Conservation (phyloP, 2,888 invertebrate genomes). For the Neoitamus cyanurus region DNA sequence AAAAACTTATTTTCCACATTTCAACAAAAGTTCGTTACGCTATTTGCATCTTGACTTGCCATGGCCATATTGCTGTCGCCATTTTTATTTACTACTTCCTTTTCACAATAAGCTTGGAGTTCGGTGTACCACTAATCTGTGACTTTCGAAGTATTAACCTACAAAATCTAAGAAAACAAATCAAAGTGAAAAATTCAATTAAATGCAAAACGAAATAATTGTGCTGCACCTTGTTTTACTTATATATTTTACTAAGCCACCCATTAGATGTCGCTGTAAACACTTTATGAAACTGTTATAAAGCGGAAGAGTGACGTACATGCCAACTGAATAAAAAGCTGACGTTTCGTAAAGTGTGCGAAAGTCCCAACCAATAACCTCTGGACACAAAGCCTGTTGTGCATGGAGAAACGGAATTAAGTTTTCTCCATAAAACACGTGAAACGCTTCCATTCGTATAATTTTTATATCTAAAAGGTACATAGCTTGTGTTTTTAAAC, state of each 20-base stretch:
- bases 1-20: too few relatives aligned
- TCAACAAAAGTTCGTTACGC: too few relatives aligned
- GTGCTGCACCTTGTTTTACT: background rate
- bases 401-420: background rate
- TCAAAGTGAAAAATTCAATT: too few relatives aligned
- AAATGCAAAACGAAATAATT: too few relatives aligned
- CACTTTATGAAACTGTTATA: conserved; percentile 37
- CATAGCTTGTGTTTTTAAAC: background rate
- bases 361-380: conserved; percentile 32
- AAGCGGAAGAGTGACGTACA: conserved; percentile 53
- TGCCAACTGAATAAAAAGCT: conserved; percentile 53
- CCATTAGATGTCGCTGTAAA: background rate
- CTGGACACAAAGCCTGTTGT: conserved; percentile 45
- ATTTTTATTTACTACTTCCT: too few relatives aligned
- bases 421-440: conserved; percentile 27
- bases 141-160: too few relatives aligned
- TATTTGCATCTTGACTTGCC: too few relatives aligned
- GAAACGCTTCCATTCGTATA: conserved; percentile 33
- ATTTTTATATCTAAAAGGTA: conserved; percentile 35
- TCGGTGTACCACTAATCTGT: too few relatives aligned
- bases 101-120: too few relatives aligned
- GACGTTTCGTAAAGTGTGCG: conserved; percentile 49
- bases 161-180: too few relatives aligned
- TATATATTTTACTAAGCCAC: too few relatives aligned
- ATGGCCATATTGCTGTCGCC: too few relatives aligned